Evolutionary conservation across 1,140 invertebrate species (phyloP).

Genomic region (Orussus abietinus): DNA sequence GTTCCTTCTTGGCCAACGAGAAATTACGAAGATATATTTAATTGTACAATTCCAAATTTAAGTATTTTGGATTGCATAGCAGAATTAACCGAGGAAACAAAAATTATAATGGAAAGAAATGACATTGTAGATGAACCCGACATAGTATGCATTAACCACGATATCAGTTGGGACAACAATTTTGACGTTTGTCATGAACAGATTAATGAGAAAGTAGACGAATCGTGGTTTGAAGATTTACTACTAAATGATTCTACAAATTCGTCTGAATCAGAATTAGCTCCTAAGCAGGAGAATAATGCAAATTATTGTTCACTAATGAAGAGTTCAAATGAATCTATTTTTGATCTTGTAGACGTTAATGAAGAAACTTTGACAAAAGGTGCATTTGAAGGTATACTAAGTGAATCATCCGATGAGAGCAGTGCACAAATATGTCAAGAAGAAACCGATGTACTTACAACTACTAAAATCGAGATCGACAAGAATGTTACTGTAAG

Average conservation of each 20-base stretch:
- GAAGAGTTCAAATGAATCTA: no score
- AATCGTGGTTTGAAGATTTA: slow-evolving; percentile 18
- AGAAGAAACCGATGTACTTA: slow-evolving; percentile 1
- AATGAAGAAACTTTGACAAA: not conserved
- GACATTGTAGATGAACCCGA: slow-evolving; percentile 2
- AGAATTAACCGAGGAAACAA: not conserved
- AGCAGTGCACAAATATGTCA: not conserved
- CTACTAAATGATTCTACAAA: slow-evolving; percentile 18
- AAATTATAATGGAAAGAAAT: not conserved
- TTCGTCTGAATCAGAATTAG: slow-evolving; percentile 16
- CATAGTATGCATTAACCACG: not conserved
- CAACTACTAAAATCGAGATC: not conserved
- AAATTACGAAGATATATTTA: slow-evolving; percentile 20
- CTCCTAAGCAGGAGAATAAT: slow-evolving; percentile 9
- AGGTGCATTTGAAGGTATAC: slow-evolving; percentile 25
- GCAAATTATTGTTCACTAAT: no score
- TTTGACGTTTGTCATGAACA: slow-evolving; percentile 1
- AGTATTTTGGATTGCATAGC: slow-evolving; percentile 20
- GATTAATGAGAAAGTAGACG: not conserved
- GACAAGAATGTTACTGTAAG: slow-evolving; percentile 13
- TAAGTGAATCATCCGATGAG: slow-evolving; percentile 27
- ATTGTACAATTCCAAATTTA: slow-evolving; percentile 29
- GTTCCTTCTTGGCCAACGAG: slow-evolving; percentile 14
- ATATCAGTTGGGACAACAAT: not conserved
- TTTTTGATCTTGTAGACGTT: no score